Conservation (phyloP, 2,797 vertebrate species). For the Phataginus tetradactyla region DNA sequence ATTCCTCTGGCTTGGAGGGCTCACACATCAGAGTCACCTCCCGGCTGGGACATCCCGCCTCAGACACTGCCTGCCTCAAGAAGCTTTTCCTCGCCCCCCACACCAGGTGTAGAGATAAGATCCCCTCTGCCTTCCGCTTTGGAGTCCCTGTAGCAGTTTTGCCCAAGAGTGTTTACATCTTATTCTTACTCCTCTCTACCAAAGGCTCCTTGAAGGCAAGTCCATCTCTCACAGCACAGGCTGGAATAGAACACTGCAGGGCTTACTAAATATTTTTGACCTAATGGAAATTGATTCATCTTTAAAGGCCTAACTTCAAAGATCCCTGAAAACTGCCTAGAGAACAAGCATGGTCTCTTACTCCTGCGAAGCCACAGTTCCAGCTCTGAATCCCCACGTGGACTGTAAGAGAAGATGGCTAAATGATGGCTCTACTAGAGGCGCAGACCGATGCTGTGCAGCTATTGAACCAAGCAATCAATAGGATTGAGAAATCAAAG, state of each 20-base stretch:
- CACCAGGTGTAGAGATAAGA: too few relatives aligned
- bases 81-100: neutral
- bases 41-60: neutral
- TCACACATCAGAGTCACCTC: neutral
- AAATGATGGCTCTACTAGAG: too few relatives aligned
- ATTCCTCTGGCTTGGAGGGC: neutral
- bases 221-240: neutral
- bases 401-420: neutral
- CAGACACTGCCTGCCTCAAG: neutral
- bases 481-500: too few relatives aligned
- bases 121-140: neutral
- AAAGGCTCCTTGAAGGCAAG: neutral
- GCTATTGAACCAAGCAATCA: too few relatives aligned
- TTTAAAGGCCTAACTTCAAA: neutral
- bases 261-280: neutral
- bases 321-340: neutral
- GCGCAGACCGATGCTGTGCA: neutral
- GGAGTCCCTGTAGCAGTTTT: neutral
- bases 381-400: rapidly evolving
- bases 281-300: neutral
- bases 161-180: neutral
- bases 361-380: neutral
- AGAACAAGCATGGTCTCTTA: neutral
- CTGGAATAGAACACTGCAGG: neutral
- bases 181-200: neutral